Evolutionary conservation across 2,797 vertebrate genomes (phyloP), one percentile per base, ranked within the genome.

Genomic region (Sebastes diploproa): DNA sequence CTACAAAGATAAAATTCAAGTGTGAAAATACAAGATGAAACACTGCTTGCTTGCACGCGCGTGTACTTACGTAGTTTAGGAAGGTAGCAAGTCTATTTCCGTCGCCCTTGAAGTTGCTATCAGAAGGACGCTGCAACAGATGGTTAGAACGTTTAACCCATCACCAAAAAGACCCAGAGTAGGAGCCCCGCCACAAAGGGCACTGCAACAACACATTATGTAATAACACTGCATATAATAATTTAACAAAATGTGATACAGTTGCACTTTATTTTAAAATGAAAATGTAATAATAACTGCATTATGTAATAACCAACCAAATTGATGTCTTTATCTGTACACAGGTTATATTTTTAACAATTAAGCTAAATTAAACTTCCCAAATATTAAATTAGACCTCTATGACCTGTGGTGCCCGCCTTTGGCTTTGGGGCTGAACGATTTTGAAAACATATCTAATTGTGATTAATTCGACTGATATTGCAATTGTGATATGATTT

Each of bases 31-130:
- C 92, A 94, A 4, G 93, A 91, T 84, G 58, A 94, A 82, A 91
- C 80, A 5, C 80, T 73, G 72, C 77, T 78, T 59, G n/a, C 75
- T 30, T n/a, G 68, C 72, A 85, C 88, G 69, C 90, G 85, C 84
- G 73, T 68, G 84, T 99, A 99, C 98, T 99, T 98, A 99, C 98
- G 94, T 99, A 99, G 96, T 98, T 98, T 94, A 99, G 97, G 97
- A 96, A 99, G 89, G 98, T 99, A 83, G 98, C 98, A 97, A 99
- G 97, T 96, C 98, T 98, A 99, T 99, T 99, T 96, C 98, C 98
- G 95, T 98, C 96, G 91, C 92, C 90, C 97, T 96, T 97, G 96
- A 99, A 97, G 93, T 93, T 97, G 96, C 93, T 96, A 97, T 99
- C 98, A 97, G 97, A 97, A 96, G 98, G 97, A 93, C 97, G 97